phyloP scores from a whole-genome alignment of 37 sponge, comb jelly and placozoan species.

The Spongilla lacustris region DNA sequence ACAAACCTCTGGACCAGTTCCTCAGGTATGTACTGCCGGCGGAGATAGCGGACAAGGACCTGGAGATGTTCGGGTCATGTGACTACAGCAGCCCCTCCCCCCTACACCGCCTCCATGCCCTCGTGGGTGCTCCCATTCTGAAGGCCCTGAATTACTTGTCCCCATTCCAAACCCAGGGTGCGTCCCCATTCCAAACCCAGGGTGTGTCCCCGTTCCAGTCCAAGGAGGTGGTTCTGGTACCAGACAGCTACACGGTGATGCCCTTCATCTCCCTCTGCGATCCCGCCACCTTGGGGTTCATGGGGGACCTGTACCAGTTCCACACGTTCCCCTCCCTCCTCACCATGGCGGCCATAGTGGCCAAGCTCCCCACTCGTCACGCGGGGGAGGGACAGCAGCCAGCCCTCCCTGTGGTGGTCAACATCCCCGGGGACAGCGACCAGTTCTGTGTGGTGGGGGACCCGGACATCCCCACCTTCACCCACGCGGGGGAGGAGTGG shows the following conservation, averaged over 20 bases:
- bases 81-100: conserved; percentile 5
- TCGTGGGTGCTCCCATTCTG: conserved; percentile 42
- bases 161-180: too few species aligned
- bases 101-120: conserved; percentile 25
- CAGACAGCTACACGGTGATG: conserved; percentile 63
- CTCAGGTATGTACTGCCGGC: conserved; percentile 34
- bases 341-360: conserved; percentile 57
- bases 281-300: conserved; percentile 22
- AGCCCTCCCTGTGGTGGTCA: conserved; percentile 22
- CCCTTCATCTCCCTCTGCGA: conserved; percentile 62
- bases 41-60: conserved; percentile 21
- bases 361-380: too few species aligned
- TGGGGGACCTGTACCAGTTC: conserved; percentile 65
- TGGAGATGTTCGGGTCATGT: conserved; percentile 48
- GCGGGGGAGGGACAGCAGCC: conserved; percentile 19
- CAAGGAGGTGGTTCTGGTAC: conserved; percentile 50
- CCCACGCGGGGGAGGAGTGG: conserved; percentile 42
- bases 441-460: conserved; percentile 75
- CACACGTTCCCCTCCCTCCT: conserved; percentile 67
- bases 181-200: too few species aligned
- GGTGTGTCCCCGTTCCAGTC: not conserved
- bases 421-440: conserved; percentile 36
- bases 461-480: conserved; percentile 64
- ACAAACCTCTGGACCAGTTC: conserved; percentile 57
- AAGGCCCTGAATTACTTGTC: conserved; percentile 6